Evolutionary conservation across 2,888 invertebrate species (phyloP), one percentile per base, ranked within the genome.

Genomic region (Venusia cambrica): DNA sequence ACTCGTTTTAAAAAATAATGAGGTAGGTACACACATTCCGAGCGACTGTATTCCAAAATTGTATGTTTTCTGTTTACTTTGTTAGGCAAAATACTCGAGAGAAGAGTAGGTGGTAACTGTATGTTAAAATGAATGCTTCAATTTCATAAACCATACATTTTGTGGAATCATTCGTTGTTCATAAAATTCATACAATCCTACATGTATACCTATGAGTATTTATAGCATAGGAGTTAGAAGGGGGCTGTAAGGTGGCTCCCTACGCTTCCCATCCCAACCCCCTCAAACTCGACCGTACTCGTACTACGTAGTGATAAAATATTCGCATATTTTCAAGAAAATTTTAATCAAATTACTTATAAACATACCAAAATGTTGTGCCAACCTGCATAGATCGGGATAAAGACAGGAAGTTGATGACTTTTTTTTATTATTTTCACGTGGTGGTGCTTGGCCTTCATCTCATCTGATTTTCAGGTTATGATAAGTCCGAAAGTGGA

Each of bases 301-400:
- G n/a, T n/a, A n/a, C n/a, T n/a, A n/a, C n/a, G 40, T 30, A 31
- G 19, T 21, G 35, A 26, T 40, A 40, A 38, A 40, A 40, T 40
- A 40, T 40, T 40, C 35, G 22, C 31, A 19, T 40, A 21, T 26
- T 40, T 35, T 24, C 29, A 40, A 34, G 34, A 40, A 38, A 31
- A 24, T 15, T 31, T 31, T 35, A 40, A 40, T 40, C 35, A 35
- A 35, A 40, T 40, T 35, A 35, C 35, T 35, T 22, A 24, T 24
- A 31, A 40, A 31, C 31, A 35, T 28, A 24, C 35, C 15, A 31
- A 13, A 14, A 36, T 31, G 32, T 40, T 40, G 35, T 35, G 12
- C n/a, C n/a, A n/a, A n/a, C n/a, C n/a, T n/a, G n/a, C n/a, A n/a
- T n/a, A n/a, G n/a, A n/a, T n/a, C n/a, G n/a, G n/a, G n/a, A n/a